Evolutionary conservation across 1,140 invertebrate species (phyloP), one percentile per base, ranked within the genome.

Genomic region (Polypedilum vanderplanki): DNA sequence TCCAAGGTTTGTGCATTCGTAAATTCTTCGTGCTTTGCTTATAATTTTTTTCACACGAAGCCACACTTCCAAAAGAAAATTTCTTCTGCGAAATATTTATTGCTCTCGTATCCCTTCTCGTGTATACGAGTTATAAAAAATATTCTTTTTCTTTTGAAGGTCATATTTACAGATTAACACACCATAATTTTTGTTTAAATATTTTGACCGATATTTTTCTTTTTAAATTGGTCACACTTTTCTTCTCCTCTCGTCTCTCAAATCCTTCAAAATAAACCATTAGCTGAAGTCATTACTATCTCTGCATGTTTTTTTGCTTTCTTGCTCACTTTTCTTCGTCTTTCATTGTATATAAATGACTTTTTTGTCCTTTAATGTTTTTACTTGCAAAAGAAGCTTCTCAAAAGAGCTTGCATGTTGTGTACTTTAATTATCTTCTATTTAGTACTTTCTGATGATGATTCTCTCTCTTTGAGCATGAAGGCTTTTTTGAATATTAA

Each of bases 121-220:
- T 57, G 46, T 57, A 57, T 57, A n/a, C n/a, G 46, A 4, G 46
- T 57, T 12, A 57, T n/a, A 57, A 12, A 57, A 57, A 57, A 57
- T 7, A 67, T 2, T 18, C n/a, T 18, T 70, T 10, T 18, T 70
- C 65, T 18, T 22, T 70, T 70, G 65, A 70, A 70, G 65, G 65
- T 22, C 65, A 70, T 70, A 70, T 70, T 70, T 70, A 70, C 65
- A 70, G 65, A 70, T 70, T 70, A 70, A 70, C 65, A 70, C 65
- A 70, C 65, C 65, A 70, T 70, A 70, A 70, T 70, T 70, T n/a
- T 70, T 70, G 65, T 70, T 70, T 70, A 70, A 70, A 70, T 70
- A 70, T 70, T 70, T 70, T 70, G 65, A 70, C 65, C 65, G 65
- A 70, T 70, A 70, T 70, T 70, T 70, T 70, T 70, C 65, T 70